These are phyloP conservation scores for Telmatherina bonti DNA, from an alignment of 2,797 vertebrate genomes.

Conservation along the genomic window DNA sequence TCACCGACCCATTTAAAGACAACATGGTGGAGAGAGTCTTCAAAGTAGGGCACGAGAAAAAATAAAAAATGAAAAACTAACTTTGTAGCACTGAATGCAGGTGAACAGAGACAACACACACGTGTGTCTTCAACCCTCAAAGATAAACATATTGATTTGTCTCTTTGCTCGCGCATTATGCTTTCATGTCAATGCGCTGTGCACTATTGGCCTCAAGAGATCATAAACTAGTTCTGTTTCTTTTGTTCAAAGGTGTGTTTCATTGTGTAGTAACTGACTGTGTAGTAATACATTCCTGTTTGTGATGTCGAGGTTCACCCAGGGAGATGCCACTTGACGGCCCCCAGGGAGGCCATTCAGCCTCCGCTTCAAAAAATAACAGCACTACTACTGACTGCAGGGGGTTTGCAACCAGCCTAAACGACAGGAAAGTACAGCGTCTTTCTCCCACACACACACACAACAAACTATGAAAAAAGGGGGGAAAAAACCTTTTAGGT, in stretches of 20 bases:
- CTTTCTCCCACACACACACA: too few species aligned
- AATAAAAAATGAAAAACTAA: constrained; percentile 54
- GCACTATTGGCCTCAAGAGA: constrained; percentile 20
- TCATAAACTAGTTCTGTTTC: constrained; percentile 3
- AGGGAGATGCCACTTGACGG: constrained; percentile 13
- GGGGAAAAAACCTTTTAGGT: not conserved
- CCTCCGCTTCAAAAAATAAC: constrained; percentile 33
- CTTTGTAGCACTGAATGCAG: constrained; percentile 26
- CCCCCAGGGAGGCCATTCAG: constrained; percentile 15
- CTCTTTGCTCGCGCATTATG: not conserved
- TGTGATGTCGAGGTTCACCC: constrained; percentile 7
- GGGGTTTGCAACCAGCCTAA: not conserved
- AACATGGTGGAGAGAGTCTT: constrained; percentile 44
- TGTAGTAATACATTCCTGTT: constrained; percentile 1
- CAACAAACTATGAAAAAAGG: not conserved
- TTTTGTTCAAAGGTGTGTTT: not conserved
- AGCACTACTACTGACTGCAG: constrained; percentile 9
- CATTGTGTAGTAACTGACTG: not conserved
- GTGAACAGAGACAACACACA: constrained; percentile 21
- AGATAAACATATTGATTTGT: constrained; percentile 32
- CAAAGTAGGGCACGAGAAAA: constrained; percentile 70
- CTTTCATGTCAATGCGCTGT: constrained; percentile 9
- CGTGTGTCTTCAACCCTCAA: constrained; percentile 3
- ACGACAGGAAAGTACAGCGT: not conserved
- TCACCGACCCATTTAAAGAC: constrained; percentile 75